These are phyloP conservation scores for Xestia sexstrigata DNA, from an alignment of 2,888 invertebrate species.

Conservation along the genomic window DNA sequence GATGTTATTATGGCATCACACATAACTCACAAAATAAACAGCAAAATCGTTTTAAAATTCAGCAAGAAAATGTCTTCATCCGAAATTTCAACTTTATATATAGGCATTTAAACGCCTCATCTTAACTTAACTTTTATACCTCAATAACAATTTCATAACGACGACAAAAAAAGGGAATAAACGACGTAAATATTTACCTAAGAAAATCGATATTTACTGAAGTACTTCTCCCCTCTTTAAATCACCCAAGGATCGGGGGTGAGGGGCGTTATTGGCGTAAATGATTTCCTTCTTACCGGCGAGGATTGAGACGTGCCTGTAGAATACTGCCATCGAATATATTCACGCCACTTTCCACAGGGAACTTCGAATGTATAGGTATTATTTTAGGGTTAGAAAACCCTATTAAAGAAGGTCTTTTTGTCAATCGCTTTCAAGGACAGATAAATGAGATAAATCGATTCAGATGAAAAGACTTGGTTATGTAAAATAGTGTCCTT, in stretches of 20 bases:
- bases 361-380: slow-evolving; percentile 38
- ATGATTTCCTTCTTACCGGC: slow-evolving; percentile 82
- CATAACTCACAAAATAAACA: slow-evolving; percentile 12
- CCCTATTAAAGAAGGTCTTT: slow-evolving; percentile 52
- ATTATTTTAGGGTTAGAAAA: slow-evolving; percentile 58
- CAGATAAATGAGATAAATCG: slow-evolving; percentile 31
- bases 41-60: slow-evolving; percentile 13
- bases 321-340: slow-evolving; percentile 71
- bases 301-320: slow-evolving; percentile 73
- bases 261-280: slow-evolving; percentile 81
- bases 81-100: slow-evolving; percentile 51
- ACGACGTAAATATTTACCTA: slow-evolving; percentile 79
- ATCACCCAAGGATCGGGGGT: slow-evolving; percentile 69
- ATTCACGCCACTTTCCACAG: slow-evolving; percentile 70
- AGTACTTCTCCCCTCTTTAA: slow-evolving; percentile 76
- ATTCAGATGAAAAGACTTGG: slow-evolving; percentile 49
- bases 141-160: slow-evolving; percentile 67
- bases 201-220: slow-evolving; percentile 81
- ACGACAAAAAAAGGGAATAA: slow-evolving; percentile 68
- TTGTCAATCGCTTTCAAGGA: slow-evolving; percentile 53
- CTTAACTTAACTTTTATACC: slow-evolving; percentile 58
- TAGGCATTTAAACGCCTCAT: slow-evolving; percentile 56
- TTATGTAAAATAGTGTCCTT: slow-evolving; percentile 55
- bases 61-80: slow-evolving; percentile 43
- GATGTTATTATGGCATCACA: neutral